Evolutionary conservation across 2,113 vertebrate species (phyloP), one percentile per base, ranked within the genome.

Genomic region (Sapayoa aenigma): DNA sequence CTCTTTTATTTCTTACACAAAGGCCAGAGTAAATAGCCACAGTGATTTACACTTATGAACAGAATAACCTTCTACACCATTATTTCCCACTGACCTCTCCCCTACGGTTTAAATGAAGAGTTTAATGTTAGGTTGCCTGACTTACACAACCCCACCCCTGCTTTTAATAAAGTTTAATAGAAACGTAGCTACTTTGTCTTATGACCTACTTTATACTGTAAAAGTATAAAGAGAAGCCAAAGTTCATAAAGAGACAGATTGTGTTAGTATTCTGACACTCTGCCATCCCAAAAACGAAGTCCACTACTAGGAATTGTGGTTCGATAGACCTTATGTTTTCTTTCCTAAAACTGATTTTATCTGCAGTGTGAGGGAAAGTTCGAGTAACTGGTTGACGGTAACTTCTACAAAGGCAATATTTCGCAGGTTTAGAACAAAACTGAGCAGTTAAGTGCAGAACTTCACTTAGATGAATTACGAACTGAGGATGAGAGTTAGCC

Each of bases 91-190:
- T 75, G 80, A 82, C 44, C 55, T 78, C 71, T 95, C 63, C 59
- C 44, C 66, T 95, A 23, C 25, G 33, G 55, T 90, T 94, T 90
- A 92, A 97, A 89, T 83, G 3, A 85, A 94, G 82, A 77, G 39
- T 66, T 94, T 94, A 96, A 74, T 91, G n/a, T 31, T 59, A 92
- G 44, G 50, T 89, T 94, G 47, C 47, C 67, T 93, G 71, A 95
- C 87, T 95, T 92, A 83, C 62, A 44, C 65, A 89, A 83, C 37
- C n/a, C 58, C 33, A 92, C 15, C 41, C 27, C 41, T 87, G 76
- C 59, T 68, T 55, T 95, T 95, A 72, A 82, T 9, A 79, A 31
- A 80, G 25, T 89, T 87, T 88, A 90, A 63, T 77, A 47, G 42
- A 87, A 93, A 94, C 37, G 12, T 49, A 83, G 74, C 49, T 84